Evolutionary conservation across 2,888 invertebrate genomes (phyloP), one percentile per base, ranked within the genome.

Genomic region (Cheilosia grossa): DNA sequence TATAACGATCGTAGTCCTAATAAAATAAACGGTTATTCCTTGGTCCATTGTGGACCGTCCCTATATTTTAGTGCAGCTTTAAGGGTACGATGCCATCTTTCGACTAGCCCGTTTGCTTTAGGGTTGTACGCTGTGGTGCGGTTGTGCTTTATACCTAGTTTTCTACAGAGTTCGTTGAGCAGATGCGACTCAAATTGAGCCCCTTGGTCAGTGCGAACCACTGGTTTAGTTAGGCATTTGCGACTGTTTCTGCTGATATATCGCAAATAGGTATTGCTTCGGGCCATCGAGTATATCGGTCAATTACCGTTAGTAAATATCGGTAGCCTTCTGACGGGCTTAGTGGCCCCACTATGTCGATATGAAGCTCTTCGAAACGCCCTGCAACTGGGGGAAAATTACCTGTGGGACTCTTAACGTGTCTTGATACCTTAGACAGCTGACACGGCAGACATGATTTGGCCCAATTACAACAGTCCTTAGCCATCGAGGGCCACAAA

Each of bases 11-110:
- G 87, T 4, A 90, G 54, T 2, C 90, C 91, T 2, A 92, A 86
- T 0, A 91, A 78, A 4, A 91, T 88, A 6, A 87, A 74, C 0
- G 90, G 90, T n/a, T 91, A 87, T 4, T 81, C 56, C 87, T 83
- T 7, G 2, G 85, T 47, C 90, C 90, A 91, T 33, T 87, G 58
- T 17, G 73, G 58, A 0, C 64, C 67, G 1, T 85, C 67, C 44
- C 88, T 87, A 59, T 88, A 87, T 54, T 54, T 66, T 6, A 82
- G n/a, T 3, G 1, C 90, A 88, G 79, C 54, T 87, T 91, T 92
- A 63, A 92, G 69, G 13, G 89, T 88, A 1, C 92, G 87, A 79
- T 92, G 92, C 58, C 90, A 89, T 4, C 91, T 80, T 77, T 92
- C 91, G 2, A 92, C 88, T 75, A 91, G 87, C 0, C 91, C 91